Percentiles rank a stretch among this genome's conserved stretches.
phyloP scores from a whole-genome alignment of 2,888 invertebrate species.

The Ormyrus rosae region DNA sequence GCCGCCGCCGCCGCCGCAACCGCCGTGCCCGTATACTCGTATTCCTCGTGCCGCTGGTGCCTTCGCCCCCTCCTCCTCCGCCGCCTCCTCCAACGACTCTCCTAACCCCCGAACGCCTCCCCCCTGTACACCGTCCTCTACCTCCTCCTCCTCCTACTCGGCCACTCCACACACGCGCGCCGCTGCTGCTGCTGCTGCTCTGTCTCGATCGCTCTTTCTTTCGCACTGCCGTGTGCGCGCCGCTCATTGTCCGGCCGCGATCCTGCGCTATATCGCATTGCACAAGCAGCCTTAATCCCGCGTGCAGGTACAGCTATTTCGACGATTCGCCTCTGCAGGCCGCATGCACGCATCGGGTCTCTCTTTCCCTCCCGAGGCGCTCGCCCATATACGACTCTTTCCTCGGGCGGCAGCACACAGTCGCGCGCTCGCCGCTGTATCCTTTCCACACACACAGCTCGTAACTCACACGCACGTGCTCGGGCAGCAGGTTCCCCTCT shows the following conservation, averaged over 20 bases:
- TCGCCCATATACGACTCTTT: too few relatives aligned
- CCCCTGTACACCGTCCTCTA: slow-evolving; percentile 31
- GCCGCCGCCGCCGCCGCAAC: slow-evolving; percentile 49
- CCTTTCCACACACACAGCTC: neutral
- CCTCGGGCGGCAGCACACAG: neutral
- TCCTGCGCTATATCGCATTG: too few relatives aligned
- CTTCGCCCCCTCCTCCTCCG: slow-evolving; percentile 30
- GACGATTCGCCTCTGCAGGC: too few relatives aligned
- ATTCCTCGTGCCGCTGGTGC: slow-evolving; percentile 48
- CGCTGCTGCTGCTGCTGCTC: slow-evolving; percentile 38
- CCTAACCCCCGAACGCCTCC: slow-evolving; percentile 52
- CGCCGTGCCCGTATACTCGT: slow-evolving; percentile 25
- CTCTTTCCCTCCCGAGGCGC: too few relatives aligned
- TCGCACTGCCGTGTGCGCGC: slow-evolving; percentile 10
- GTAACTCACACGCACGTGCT: slow-evolving; percentile 39
- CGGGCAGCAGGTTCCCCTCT: neutral
- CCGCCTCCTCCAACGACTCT: slow-evolving; percentile 43
- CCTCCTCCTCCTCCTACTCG: slow-evolving; percentile 44
- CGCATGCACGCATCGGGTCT: too few relatives aligned
- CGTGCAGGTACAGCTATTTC: too few relatives aligned
- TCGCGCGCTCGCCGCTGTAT: neutral
- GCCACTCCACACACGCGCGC: slow-evolving; percentile 40
- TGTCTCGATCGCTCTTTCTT: slow-evolving; percentile 41
- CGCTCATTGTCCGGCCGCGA: neutral
- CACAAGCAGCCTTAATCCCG: too few relatives aligned